Evolutionary conservation across 2,113 vertebrate species (phyloP).

Genomic region (Tetrax tetrax): DNA sequence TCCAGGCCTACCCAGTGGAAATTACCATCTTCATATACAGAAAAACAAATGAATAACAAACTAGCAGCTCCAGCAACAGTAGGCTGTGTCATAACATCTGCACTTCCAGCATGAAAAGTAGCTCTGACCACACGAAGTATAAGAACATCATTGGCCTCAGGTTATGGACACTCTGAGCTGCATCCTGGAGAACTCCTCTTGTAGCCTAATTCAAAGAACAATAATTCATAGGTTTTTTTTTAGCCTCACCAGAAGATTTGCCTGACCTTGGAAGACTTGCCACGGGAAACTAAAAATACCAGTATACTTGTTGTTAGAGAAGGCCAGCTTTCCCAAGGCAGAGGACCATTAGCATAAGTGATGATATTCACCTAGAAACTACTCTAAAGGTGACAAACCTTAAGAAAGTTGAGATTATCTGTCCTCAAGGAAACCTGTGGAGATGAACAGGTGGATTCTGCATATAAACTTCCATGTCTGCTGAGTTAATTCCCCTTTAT

Average conservation of each 20-base stretch:
- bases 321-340: background rate
- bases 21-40: slow-evolving; percentile 6
- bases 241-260: background rate
- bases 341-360: background rate
- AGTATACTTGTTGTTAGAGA: background rate
- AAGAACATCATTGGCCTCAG: background rate
- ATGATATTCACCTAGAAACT: background rate
- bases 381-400: background rate
- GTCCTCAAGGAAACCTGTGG: background rate
- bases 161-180: background rate
- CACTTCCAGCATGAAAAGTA: slow-evolving; percentile 43
- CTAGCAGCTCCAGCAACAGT: background rate
- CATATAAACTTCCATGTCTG: background rate
- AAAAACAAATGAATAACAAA: slow-evolving; percentile 37
- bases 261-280: background rate
- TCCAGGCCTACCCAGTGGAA: background rate
- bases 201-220: background rate
- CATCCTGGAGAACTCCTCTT: background rate
- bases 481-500: background rate
- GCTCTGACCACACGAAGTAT: background rate
- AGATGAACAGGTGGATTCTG: background rate
- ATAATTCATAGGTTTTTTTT: background rate
- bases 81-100: slow-evolving; percentile 50
- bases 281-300: background rate
- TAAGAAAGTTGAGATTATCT: background rate